Base-by-base conservation (phyloP, 2,113 vertebrate species). In the Catharus bicknelli region DNA sequence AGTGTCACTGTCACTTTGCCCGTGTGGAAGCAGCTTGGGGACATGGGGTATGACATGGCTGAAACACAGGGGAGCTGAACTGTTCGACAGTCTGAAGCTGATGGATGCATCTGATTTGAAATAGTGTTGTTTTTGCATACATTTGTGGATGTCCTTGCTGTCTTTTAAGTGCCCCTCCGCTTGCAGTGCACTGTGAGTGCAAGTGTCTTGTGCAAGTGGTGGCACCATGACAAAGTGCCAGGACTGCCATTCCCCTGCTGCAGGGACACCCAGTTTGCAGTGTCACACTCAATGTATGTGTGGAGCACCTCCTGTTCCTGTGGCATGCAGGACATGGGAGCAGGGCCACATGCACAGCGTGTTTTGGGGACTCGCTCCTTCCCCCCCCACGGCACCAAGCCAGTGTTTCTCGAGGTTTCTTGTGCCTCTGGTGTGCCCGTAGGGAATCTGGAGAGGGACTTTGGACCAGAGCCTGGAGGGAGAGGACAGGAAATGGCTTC, bases 371-470 rank as follows among this genome's bases (percentile, higher is more conserved):
- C 59, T 54, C 1, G 0, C 2, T 30, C 40, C 55, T 75, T 67
- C 59, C 42, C 5, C 18, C 55, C 50, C 11, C 18, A 5, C 10
- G 13, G 68, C 40, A 29, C 2, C 0, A 15, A 48, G 45, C 40
- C 0, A 0, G 36, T 9, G 11, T 16, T 73, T 61, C 54, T 47
- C 9, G 1, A 36, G 13, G 10, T 25, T 27, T 50, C 62, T 17
- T 50, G 55, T 19, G 10, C 13, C 47, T 69, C 30, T 40, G 7
- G 18, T 38, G 32, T 57, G 40, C 36, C 51, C 25, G 16, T 5
- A 38, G 59, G 17, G 12, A 22, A 73, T 17, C 36, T 80, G 67
- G 22, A 73, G 36, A 66, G 43, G 51, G 32, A 32, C 8, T 43
- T 14, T 10, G 67, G 30, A 38, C 14, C 3, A 34, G 22, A 38